Percentiles rank a stretch among this genome's conserved stretches.
Evolutionary conservation across 2,113 vertebrate genomes (phyloP).

Genomic region (Oryctolagus cuniculus): DNA sequence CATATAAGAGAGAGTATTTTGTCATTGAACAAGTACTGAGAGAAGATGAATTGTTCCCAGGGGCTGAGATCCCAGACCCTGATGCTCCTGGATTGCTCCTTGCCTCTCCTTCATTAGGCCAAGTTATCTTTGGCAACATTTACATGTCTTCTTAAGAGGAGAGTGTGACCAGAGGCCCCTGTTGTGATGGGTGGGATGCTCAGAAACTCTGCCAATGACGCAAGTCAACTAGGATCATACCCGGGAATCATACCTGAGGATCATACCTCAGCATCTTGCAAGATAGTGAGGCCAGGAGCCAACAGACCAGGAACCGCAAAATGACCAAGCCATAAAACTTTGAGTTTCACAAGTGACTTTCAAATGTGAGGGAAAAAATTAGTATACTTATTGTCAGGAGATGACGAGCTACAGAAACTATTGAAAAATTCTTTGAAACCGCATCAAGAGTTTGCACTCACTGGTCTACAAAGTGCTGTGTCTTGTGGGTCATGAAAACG

Average conservation of each 20-base stretch:
- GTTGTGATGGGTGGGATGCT: neutral
- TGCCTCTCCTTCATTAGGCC: neutral
- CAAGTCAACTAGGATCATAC: neutral
- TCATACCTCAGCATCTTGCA: neutral
- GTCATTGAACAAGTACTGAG: neutral
- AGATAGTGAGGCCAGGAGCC: neutral
- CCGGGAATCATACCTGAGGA: no score
- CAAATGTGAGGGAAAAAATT: constrained; percentile 51
- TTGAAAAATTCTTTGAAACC: constrained; percentile 50
- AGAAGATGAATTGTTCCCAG: neutral
- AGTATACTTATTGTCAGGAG: constrained; percentile 7
- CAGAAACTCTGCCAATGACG: neutral
- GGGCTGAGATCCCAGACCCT: neutral
- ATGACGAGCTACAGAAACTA: neutral
- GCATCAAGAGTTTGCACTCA: constrained; percentile 22
- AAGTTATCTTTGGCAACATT: neutral
- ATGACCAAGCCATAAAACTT: constrained; percentile 18
- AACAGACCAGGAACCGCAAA: neutral
- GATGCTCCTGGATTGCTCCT: neutral
- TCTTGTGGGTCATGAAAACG: constrained; percentile 62
- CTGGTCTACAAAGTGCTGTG: neutral
- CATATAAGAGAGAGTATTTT: neutral
- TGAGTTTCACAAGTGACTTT: constrained; percentile 16
- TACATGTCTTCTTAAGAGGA: neutral
- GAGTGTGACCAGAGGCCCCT: neutral